A percentile compares a stretch with the other conserved stretches of the same genome.
Evolutionary conservation across 2,888 invertebrate species (phyloP).

Genomic region (Pseudanteris insignis): DNA sequence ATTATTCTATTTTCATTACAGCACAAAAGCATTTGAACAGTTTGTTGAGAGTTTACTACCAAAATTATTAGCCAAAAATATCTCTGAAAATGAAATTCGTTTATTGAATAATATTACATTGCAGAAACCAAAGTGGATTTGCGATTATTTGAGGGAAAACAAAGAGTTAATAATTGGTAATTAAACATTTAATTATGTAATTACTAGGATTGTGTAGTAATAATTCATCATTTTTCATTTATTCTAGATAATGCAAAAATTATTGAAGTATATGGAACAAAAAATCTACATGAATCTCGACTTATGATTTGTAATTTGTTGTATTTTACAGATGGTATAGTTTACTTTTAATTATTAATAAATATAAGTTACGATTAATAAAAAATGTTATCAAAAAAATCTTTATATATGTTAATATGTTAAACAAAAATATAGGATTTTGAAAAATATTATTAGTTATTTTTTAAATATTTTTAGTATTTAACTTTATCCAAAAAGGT

Average conservation of each 20-base stretch:
- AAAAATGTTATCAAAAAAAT: no score
- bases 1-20: no score
- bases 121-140: conserved; percentile 56
- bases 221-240: no score
- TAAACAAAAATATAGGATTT: background rate
- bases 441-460: no score
- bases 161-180: conserved; percentile 57
- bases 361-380: background rate
- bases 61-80: conserved; percentile 52
- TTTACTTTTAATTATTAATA: conserved; percentile 53
- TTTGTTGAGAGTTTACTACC: conserved; percentile 56
- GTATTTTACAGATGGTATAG: conserved; percentile 57
- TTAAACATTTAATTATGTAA: background rate
- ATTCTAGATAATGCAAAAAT: conserved; percentile 59
- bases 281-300: conserved; percentile 55
- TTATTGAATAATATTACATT: conserved; percentile 58
- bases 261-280: conserved; percentile 57
- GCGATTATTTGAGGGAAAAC: conserved; percentile 51
- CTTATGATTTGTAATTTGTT: conserved; percentile 62
- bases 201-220: no score
- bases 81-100: conserved; percentile 56
- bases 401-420: background rate
- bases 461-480: no score
- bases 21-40: conserved; percentile 54
- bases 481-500: no score